These are phyloP conservation scores for Oxytorus armatus DNA, from an alignment of 2,888 invertebrate genomes.

Conservation along the genomic window DNA sequence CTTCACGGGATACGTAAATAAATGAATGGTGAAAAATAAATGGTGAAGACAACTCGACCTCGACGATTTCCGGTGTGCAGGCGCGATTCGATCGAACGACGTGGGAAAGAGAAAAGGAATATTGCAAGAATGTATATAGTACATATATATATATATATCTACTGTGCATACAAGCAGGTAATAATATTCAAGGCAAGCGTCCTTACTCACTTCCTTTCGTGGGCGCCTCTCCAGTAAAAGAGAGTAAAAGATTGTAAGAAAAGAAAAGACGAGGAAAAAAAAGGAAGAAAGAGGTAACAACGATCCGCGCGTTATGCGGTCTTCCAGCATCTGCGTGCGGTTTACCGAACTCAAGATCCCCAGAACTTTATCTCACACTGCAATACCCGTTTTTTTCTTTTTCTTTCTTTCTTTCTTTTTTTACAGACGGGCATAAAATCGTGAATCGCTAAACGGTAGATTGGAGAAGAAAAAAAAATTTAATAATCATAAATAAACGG, in stretches of 20 bases:
- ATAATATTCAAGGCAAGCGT: constrained; percentile 58
- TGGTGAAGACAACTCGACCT: constrained; percentile 41
- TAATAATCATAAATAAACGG: constrained; percentile 36
- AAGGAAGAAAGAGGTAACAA: constrained; percentile 19
- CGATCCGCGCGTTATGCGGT: constrained; percentile 60
- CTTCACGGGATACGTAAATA: not conserved
- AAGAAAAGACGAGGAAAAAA: constrained; percentile 28
- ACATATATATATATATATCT: constrained; percentile 38
- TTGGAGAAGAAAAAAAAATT: not conserved
- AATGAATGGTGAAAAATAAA: constrained; percentile 31
- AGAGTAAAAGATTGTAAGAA: constrained; percentile 36
- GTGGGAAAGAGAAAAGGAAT: constrained; percentile 55
- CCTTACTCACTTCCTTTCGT: constrained; percentile 63
- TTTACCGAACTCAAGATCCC: constrained; percentile 58
- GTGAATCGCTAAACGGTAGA: constrained; percentile 45
- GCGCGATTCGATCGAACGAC: constrained; percentile 56
- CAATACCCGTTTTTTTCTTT: not conserved
- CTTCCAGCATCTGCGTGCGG: constrained; percentile 59
- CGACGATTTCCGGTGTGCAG: constrained; percentile 61
- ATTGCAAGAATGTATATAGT: constrained; percentile 7
- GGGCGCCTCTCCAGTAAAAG: constrained; percentile 36
- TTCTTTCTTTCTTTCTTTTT: constrained; percentile 4
- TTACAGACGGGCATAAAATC: constrained; percentile 5
- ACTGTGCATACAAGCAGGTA: constrained; percentile 54
- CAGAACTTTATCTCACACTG: constrained; percentile 22